Conservation (phyloP, 2,797 vertebrate genomes). For the Urosaurus nigricauda region DNA sequence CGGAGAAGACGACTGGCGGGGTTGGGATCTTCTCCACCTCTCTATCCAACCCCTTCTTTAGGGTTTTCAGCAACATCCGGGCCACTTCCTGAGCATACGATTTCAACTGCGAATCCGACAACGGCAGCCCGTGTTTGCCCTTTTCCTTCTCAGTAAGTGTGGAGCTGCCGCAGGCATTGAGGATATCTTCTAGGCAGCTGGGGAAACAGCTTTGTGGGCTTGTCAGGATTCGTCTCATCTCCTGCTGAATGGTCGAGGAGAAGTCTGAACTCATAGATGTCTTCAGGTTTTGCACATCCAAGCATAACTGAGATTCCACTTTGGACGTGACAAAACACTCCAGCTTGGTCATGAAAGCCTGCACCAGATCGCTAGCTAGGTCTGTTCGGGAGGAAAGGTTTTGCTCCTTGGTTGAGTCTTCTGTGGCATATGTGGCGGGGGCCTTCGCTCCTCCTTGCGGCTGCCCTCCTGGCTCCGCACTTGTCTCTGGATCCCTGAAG, state of each 20-base stretch:
- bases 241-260: slow-evolving; percentile 18
- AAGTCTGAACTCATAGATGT: background rate
- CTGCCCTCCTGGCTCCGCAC: background rate
- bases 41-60: slow-evolving; percentile 16
- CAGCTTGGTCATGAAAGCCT: slow-evolving; percentile 5
- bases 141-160: slow-evolving; percentile 6
- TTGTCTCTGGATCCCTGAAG: slow-evolving; percentile 6
- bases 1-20: slow-evolving; percentile 48
- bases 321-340: slow-evolving; percentile 47
- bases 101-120: slow-evolving; percentile 2
- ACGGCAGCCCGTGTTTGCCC: background rate
- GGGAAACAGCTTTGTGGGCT: background rate
- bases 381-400: background rate
- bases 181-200: slow-evolving; percentile 24
- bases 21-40: slow-evolving; percentile 25
- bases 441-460: background rate
- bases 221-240: slow-evolving; percentile 12
- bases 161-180: slow-evolving; percentile 1
- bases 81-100: slow-evolving; percentile 30
- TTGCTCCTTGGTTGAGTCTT: background rate
- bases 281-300: slow-evolving; percentile 19
- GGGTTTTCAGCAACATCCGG: slow-evolving; percentile 7
- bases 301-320: slow-evolving; percentile 63
- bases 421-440: background rate
- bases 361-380: slow-evolving; percentile 9